These are phyloP conservation scores for Himalopsyche anomala DNA, from an alignment of 2,888 invertebrate genomes.

Conservation along the genomic window DNA sequence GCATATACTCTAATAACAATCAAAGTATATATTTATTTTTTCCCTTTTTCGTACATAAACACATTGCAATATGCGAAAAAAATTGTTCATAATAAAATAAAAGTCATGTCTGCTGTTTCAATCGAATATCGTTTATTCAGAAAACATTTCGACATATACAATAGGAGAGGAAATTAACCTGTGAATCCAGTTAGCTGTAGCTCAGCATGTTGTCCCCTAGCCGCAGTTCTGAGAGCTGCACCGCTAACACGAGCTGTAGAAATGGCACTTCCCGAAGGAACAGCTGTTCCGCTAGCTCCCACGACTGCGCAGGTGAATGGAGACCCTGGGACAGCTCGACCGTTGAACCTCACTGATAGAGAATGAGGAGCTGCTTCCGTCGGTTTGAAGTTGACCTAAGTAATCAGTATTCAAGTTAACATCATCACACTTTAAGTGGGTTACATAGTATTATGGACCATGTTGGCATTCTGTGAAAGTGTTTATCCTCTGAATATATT, in stretches of 20 bases:
- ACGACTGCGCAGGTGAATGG: slow-evolving; percentile 94
- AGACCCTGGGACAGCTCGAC: slow-evolving; percentile 89
- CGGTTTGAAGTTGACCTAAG: slow-evolving; percentile 94
- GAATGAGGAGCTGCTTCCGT: slow-evolving; percentile 94
- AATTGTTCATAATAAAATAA: too few species aligned
- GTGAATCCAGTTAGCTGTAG: slow-evolving; percentile 75
- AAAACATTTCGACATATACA: background rate
- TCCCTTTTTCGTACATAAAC: too few species aligned
- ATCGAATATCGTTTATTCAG: too few species aligned
- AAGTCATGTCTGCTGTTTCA: too few species aligned
- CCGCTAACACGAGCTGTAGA: slow-evolving; percentile 74
- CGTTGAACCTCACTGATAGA: slow-evolving; percentile 90
- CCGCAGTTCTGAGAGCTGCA: slow-evolving; percentile 72
- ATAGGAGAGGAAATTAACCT: slow-evolving; percentile 68
- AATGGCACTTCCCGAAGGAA: slow-evolving; percentile 72
- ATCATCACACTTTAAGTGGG: too few species aligned
- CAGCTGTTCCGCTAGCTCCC: slow-evolving; percentile 69
- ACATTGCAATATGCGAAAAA: too few species aligned
- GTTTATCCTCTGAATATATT: too few species aligned
- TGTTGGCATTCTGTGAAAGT: too few species aligned
- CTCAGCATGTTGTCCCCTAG: slow-evolving; percentile 72
- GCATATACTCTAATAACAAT: too few species aligned
- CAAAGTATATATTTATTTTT: too few species aligned
- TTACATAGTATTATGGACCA: too few species aligned
- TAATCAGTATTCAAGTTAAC: too few species aligned